Evolutionary conservation across 2,888 invertebrate genomes (phyloP).

Genomic region (Tribolium freemani): DNA sequence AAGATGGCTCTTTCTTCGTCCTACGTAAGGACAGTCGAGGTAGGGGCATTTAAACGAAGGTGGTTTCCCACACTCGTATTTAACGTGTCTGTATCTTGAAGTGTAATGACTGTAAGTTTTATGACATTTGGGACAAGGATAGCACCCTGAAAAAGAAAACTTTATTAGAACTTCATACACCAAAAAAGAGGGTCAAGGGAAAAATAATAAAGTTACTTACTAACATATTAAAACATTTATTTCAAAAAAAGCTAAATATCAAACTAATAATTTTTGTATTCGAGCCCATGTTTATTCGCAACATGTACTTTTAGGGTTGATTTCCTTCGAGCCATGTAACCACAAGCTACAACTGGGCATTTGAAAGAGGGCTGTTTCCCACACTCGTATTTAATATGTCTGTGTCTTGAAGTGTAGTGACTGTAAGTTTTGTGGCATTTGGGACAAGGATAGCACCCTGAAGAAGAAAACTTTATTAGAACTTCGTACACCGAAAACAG

Average conservation of each 20-base stretch:
- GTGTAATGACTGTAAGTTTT: conserved; percentile 49
- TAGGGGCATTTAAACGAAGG: conserved; percentile 50
- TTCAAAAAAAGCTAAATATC: not conserved
- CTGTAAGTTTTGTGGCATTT: conserved; percentile 51
- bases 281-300: conserved; percentile 35
- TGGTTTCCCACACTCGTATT: conserved; percentile 75
- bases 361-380: conserved; percentile 60
- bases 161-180: not conserved
- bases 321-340: conserved; percentile 44
- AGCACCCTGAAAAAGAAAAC: conserved; percentile 42
- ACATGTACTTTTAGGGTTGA: conserved; percentile 42
- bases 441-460: conserved; percentile 46
- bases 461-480: conserved; percentile 29
- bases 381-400: conserved; percentile 81
- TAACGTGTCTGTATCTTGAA: conserved; percentile 72
- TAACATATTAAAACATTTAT: not conserved
- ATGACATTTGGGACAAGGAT: conserved; percentile 48
- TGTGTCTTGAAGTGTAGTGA: conserved; percentile 55
- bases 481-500: not conserved
- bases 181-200: not conserved
- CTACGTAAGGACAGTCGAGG: conserved; percentile 44
- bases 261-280: not conserved
- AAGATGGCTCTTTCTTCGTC: conserved; percentile 42
- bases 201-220: not conserved
- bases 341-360: conserved; percentile 47